Conservation (phyloP, 2,113 vertebrate genomes). For the Chlorodrepanis virens region DNA sequence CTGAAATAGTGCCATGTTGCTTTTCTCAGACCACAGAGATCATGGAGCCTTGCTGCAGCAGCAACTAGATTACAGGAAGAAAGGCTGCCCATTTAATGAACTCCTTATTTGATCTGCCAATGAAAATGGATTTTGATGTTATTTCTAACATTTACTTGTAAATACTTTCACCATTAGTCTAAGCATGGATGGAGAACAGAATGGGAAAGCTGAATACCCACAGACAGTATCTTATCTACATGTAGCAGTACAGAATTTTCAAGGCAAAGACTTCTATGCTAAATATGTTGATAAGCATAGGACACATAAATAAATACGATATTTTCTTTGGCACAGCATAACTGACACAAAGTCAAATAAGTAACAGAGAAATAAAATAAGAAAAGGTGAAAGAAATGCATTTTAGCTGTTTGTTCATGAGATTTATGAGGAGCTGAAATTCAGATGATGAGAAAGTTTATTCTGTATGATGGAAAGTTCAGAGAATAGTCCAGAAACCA, state of each 20-base stretch:
- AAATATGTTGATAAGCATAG: not conserved
- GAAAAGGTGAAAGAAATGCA: not conserved
- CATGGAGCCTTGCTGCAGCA: not conserved
- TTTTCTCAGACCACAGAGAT: slow-evolving; percentile 12
- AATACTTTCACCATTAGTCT: not conserved
- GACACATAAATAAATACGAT: not conserved
- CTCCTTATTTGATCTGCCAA: slow-evolving; percentile 35
- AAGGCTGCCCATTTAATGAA: not conserved
- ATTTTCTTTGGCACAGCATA: not conserved
- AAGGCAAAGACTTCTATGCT: not conserved
- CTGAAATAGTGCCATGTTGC: not conserved
- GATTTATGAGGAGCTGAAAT: not conserved
- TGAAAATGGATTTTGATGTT: slow-evolving; percentile 32
- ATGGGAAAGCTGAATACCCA: not conserved
- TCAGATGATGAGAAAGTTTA: not conserved
- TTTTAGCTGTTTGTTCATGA: not conserved
- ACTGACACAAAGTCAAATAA: not conserved
- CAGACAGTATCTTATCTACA: not conserved
- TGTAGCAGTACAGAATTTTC: not conserved
- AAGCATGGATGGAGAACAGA: not conserved
- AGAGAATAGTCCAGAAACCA: not conserved
- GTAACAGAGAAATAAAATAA: not conserved
- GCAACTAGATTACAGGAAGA: slow-evolving; percentile 14
- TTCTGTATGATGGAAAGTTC: not conserved
- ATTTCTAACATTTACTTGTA: slow-evolving; percentile 1